phyloP scores from a whole-genome alignment of 2,888 invertebrate genomes.

The Trissoscelio sp. region DNA sequence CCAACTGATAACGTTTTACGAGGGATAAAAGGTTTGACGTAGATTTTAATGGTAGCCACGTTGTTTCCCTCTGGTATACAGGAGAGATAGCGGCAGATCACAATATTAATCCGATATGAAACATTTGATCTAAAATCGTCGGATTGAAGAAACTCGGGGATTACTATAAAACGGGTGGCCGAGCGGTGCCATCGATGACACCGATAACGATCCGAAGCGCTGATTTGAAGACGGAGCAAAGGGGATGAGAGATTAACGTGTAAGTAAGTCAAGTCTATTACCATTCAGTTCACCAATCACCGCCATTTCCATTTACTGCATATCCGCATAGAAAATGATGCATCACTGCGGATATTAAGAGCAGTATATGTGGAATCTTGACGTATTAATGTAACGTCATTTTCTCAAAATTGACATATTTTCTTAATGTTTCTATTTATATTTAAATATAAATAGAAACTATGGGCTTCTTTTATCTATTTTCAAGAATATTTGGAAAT shows the following conservation, averaged over 20 bases:
- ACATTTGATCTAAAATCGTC: conserved; percentile 72
- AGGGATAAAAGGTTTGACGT: conserved; percentile 27
- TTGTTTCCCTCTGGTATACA: conserved; percentile 24
- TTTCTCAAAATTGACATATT: neutral
- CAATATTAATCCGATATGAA: conserved; percentile 76
- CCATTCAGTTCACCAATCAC: conserved; percentile 63
- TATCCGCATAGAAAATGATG: conserved; percentile 61
- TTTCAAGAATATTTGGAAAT: no score
- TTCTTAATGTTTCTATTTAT: no score
- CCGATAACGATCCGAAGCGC: conserved; percentile 68
- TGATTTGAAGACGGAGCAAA: conserved; percentile 50
- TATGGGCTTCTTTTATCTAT: no score
- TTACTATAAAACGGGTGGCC: conserved; percentile 68
- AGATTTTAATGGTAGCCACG: conserved; percentile 24
- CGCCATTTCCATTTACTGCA: conserved; percentile 58
- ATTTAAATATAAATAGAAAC: no score
- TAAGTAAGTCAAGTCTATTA: conserved; percentile 72
- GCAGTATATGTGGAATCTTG: conserved; percentile 36
- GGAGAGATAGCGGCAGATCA: conserved; percentile 60
- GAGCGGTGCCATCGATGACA: conserved; percentile 61
- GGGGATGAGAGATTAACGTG: conserved; percentile 70
- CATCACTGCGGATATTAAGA: conserved; percentile 56
- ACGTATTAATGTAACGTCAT: neutral
- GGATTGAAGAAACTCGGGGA: conserved; percentile 72
- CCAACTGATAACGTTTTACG: conserved; percentile 37